Base-by-base conservation (phyloP, 2,113 vertebrate genomes). In the Caranx ignobilis region DNA sequence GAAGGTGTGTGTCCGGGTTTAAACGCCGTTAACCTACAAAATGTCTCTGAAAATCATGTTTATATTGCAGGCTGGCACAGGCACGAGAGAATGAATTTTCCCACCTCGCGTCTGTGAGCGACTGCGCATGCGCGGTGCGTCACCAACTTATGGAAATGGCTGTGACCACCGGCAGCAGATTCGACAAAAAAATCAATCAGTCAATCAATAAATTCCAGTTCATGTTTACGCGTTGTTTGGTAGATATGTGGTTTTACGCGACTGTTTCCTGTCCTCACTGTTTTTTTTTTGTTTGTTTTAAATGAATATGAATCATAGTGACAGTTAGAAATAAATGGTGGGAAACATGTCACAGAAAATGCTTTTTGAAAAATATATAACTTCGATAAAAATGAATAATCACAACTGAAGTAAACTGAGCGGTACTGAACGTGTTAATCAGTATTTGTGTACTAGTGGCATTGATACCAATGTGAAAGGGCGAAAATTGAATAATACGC, bases 101-200 rank as follows among this genome's bases (percentile, higher is more conserved):
- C 88, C 90, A 83, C 90, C 84, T 64, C 52, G 74, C 57, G 3
- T 10, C 59, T 8, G 21, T 7, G 10, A 4, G 0, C 1, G 0
- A 4, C 0, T 0, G 71, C 89, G 87, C 91, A 77, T 88, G 91
- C 88, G 91, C 87, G 66, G 5, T 6, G 37, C 32, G 32, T 70
- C 52, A 47, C 2, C 1, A 18, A 13, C 4, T 50, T 26, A 19
- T 7, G 45, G 1, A 45, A 71, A 26, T 4, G 0, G 2, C 16
- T 84, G 77, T 41, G 26, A 48, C 54, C 5, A 0, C 0, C 0
- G 2, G 12, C 39, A 34, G 80, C 62, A 93, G 74, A 90, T 93
- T 94, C 91, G 2, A 84, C 34, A 21, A 4, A 32, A 8, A 39
- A 43, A n/a, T 34, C 3, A 32, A 12, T 11, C 15, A 26, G 32